Percentiles rank a stretch among this genome's conserved stretches.
These are phyloP conservation scores for Acipenser oxyrinchus DNA, from an alignment of 2,797 vertebrate species.

Conservation along the genomic window DNA sequence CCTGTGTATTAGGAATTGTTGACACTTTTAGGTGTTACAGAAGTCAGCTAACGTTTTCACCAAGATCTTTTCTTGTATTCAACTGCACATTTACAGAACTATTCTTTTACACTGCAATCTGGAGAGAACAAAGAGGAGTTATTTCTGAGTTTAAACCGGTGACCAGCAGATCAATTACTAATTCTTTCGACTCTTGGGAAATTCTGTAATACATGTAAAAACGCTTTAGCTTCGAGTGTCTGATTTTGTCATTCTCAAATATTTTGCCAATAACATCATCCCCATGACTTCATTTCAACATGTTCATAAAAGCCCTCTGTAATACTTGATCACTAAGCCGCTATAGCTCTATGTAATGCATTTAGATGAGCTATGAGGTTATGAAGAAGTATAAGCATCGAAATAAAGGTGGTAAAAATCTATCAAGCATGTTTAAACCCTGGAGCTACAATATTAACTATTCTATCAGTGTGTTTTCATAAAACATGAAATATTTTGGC, in stretches of 20 bases:
- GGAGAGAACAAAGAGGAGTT: background rate
- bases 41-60: too few relatives aligned
- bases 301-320: conserved; percentile 31
- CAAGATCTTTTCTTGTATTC: too few relatives aligned
- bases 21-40: too few relatives aligned
- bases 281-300: conserved; percentile 50
- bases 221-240: conserved; percentile 31
- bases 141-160: background rate
- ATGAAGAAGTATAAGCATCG: conserved; percentile 15
- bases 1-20: too few relatives aligned
- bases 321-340: conserved; percentile 29
- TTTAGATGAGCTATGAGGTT: conserved; percentile 12
- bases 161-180: conserved; percentile 17
- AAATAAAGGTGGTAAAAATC: background rate
- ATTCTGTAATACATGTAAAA: conserved; percentile 34
- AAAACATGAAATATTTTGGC: too few relatives aligned
- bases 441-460: too few relatives aligned
- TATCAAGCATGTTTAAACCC: too few relatives aligned
- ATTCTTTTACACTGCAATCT: background rate
- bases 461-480: too few relatives aligned
- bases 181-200: conserved; percentile 29
- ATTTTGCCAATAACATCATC: conserved; percentile 55
- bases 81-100: background rate
- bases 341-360: conserved; percentile 17
- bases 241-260: conserved; percentile 59